These are phyloP conservation scores for Gisinianus flammeolus DNA, from an alignment of 2,888 invertebrate species.

Conservation along the genomic window DNA sequence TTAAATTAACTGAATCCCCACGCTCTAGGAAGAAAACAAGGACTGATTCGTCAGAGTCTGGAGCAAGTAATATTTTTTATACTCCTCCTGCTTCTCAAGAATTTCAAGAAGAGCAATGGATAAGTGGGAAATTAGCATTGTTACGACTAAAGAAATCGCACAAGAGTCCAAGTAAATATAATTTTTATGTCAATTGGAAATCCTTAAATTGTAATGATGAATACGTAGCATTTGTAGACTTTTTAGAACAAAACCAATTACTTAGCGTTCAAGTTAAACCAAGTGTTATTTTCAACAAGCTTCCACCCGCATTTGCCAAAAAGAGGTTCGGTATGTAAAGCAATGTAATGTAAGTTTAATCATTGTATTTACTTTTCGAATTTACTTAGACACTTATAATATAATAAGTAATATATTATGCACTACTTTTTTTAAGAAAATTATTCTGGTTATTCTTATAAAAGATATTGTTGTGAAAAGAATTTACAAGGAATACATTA, in stretches of 20 bases:
- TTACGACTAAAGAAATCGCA: background rate
- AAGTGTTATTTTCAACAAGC: constrained; percentile 51
- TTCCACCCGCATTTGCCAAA: constrained; percentile 56
- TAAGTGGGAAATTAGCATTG: constrained; percentile 17
- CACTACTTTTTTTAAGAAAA: constrained; percentile 22
- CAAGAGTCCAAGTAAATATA: background rate
- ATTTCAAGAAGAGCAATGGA: constrained; percentile 15
- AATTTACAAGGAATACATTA: too few species aligned
- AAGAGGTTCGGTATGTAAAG: constrained; percentile 55
- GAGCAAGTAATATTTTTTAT: background rate
- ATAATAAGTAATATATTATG: constrained; percentile 1
- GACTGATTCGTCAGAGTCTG: background rate
- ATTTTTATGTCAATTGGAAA: constrained; percentile 43
- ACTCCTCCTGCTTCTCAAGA: background rate
- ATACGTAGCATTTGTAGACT: constrained; percentile 49
- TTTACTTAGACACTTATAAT: background rate
- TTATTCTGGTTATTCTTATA: too few species aligned
- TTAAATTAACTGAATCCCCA: background rate
- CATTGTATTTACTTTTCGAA: background rate
- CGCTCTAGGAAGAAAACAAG: background rate
- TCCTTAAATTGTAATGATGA: constrained; percentile 49
- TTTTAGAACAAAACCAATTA: constrained; percentile 46
- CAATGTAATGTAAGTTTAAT: too few species aligned
- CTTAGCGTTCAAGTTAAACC: constrained; percentile 55
- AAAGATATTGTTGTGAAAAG: too few species aligned